A percentile compares a stretch with the other conserved stretches of the same genome.
phyloP scores from a whole-genome alignment of 2,888 invertebrate species.

The Microplitis manilae region DNA sequence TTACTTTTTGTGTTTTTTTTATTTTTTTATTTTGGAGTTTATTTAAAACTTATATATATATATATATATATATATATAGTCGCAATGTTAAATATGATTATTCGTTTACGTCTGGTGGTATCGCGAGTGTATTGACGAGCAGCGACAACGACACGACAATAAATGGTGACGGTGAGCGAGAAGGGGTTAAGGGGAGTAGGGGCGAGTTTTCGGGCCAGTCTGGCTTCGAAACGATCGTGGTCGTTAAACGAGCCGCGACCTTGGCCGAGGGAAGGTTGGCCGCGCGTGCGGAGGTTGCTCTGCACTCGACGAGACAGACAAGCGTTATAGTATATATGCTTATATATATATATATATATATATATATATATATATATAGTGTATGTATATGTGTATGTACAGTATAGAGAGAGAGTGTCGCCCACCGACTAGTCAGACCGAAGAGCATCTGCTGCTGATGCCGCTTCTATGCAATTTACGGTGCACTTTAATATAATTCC shows the following conservation, averaged over 20 bases:
- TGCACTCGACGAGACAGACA: slow-evolving; percentile 33
- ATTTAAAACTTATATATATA: no score
- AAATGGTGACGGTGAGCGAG: slow-evolving; percentile 1
- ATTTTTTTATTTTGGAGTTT: no score
- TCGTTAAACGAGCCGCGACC: slow-evolving; percentile 58
- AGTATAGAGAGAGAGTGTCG: not conserved
- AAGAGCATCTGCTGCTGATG: slow-evolving; percentile 2
- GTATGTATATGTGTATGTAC: no score
- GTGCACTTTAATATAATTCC: no score
- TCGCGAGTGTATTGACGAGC: slow-evolving; percentile 17
- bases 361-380: no score
- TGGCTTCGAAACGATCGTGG: slow-evolving; percentile 59
- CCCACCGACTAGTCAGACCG: not conserved
- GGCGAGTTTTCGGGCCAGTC: slow-evolving; percentile 55
- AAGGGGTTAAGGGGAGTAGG: slow-evolving; percentile 20
- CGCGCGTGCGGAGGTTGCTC: slow-evolving; percentile 45
- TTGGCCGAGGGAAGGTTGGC: slow-evolving; percentile 57
- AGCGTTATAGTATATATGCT: not conserved
- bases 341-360: not conserved
- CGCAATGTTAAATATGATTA: no score
- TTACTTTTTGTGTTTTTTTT: slow-evolving; percentile 1
- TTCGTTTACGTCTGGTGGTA: not conserved
- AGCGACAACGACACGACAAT: slow-evolving; percentile 14
- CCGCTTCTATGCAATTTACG: not conserved
- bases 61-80: no score